Evolutionary conservation across 2,113 vertebrate genomes (phyloP).

Genomic region (Myrmophylax atrothorax): DNA sequence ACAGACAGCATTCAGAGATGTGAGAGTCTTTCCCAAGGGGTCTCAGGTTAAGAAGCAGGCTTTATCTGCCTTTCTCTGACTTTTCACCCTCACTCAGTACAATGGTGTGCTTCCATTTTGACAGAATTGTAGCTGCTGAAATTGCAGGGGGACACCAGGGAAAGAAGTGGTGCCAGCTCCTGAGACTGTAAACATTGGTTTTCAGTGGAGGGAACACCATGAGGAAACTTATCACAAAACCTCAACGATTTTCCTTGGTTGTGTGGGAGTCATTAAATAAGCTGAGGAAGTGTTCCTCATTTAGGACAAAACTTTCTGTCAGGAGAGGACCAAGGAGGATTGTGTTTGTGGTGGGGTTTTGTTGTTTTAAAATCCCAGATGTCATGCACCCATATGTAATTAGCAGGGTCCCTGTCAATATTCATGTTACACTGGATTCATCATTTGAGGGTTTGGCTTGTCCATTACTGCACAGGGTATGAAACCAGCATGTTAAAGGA

Average conservation of each 20-base stretch:
- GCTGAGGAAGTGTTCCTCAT: not conserved
- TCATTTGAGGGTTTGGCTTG: not conserved
- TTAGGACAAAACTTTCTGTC: slow-evolving; percentile 1
- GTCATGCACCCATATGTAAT: not conserved
- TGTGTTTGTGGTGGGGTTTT: not conserved
- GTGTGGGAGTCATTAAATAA: not conserved
- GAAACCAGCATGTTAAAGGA: not conserved
- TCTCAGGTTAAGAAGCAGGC: not conserved
- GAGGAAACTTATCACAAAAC: slow-evolving; percentile 13
- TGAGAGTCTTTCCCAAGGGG: not conserved
- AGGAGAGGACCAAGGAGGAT: not conserved
- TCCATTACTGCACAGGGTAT: not conserved
- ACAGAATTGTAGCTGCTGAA: not conserved
- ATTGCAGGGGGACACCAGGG: not conserved
- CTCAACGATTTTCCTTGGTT: not conserved
- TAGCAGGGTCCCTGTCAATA: not conserved
- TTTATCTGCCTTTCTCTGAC: not conserved
- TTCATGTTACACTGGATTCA: not conserved
- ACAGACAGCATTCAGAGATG: not conserved
- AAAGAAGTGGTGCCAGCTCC: not conserved
- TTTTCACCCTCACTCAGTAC: not conserved
- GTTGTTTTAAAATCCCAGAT: not conserved
- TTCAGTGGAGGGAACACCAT: not conserved
- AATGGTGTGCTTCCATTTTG: not conserved
- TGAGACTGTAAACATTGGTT: not conserved